Base-by-base conservation (phyloP, 2,888 invertebrate species). In the Agrochola macilenta region DNA sequence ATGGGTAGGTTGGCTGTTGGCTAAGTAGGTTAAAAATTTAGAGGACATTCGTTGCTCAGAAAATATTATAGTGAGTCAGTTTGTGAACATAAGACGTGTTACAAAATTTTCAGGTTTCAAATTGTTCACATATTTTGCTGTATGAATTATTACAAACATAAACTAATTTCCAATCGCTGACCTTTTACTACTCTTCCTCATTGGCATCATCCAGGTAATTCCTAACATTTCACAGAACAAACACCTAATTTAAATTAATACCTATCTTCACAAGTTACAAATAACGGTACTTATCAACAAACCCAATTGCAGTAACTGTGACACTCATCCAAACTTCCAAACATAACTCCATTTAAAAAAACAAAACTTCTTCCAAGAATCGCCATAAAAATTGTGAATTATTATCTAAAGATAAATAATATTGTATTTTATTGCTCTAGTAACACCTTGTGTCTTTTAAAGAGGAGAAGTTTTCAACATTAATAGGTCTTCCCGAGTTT, bases 391-490 rank as follows among this genome's bases (percentile, higher is more conserved):
- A 93, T 94, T 90, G 90, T 95, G 93, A 95, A 92, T 94, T 95
- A 95, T 94, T 93, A 92, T 89, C 91, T 86, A 69, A 74, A 92
- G 92, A 94, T 95, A 96, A 95, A 95, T 95, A 95, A 93, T 92
- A 90, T 92, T 94, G 91, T 93, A 93, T 94, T 93, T 93, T 93
- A 94, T 92, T 93, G 93, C 90, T 83, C 85, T 78, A 83, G 86
- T 90, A 90, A 92, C 95, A 96, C 96, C 96, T 96, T 95, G 93
- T 92, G 94, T 93, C 92, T 91, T 91, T 92, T 89, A 92, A 88
- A 92, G 91, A 92, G 92, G 92, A 89, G 86, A 95, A 96, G 92
- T 95, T 95, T 92, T 90, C 88, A 93, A 95, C 95, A 95, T 95
- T 96, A 95, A 96, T 95, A 93, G 95, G 91, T 89, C 93, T 93